A percentile compares a stretch with the other conserved stretches of the same genome.
Conservation (phyloP, 1,140 invertebrate genomes). For the Drosophila elegans region DNA sequence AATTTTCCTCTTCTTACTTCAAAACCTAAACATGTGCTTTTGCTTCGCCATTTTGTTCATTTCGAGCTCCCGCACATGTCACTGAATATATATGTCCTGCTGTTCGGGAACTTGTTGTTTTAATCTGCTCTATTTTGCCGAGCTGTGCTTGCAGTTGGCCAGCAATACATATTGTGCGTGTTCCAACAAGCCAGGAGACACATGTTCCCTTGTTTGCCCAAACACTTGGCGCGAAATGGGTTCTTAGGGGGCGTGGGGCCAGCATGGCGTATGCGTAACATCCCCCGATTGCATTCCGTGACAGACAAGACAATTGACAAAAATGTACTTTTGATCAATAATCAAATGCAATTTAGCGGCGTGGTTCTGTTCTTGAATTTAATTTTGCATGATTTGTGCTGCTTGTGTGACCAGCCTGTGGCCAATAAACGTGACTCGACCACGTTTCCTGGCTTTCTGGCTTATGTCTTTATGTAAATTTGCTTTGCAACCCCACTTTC, state of each 20-base stretch:
- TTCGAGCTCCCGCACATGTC: slow-evolving; percentile 6
- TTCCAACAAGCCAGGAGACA: slow-evolving; percentile 33
- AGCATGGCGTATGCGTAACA: slow-evolving; percentile 45
- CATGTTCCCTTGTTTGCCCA: slow-evolving; percentile 36
- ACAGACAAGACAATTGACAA: slow-evolving; percentile 5
- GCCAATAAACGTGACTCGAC: slow-evolving; percentile 74
- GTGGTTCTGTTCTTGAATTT: slow-evolving; percentile 25
- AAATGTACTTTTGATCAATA: slow-evolving; percentile 46
- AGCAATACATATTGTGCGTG: slow-evolving; percentile 21
- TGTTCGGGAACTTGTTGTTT: slow-evolving; percentile 1
- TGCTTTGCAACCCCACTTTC: slow-evolving; percentile 13
- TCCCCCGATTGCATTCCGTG: slow-evolving; percentile 43
- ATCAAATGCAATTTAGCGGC: slow-evolving; percentile 1
- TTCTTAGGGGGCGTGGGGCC: slow-evolving; percentile 19
- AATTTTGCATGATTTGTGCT: slow-evolving; percentile 61
- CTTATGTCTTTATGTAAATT: slow-evolving; percentile 67
- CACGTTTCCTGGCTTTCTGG: slow-evolving; percentile 63
- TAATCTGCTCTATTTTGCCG: background rate
- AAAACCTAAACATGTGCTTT: slow-evolving; percentile 25
- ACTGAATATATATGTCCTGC: too few relatives aligned
- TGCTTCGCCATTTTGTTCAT: slow-evolving; percentile 24
- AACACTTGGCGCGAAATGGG: slow-evolving; percentile 36
- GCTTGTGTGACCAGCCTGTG: slow-evolving; percentile 58
- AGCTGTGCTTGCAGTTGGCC: slow-evolving; percentile 17
- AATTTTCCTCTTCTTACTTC: slow-evolving; percentile 18